Evolutionary conservation across 2,113 vertebrate genomes (phyloP).

Genomic region (Nematolebias whitei): DNA sequence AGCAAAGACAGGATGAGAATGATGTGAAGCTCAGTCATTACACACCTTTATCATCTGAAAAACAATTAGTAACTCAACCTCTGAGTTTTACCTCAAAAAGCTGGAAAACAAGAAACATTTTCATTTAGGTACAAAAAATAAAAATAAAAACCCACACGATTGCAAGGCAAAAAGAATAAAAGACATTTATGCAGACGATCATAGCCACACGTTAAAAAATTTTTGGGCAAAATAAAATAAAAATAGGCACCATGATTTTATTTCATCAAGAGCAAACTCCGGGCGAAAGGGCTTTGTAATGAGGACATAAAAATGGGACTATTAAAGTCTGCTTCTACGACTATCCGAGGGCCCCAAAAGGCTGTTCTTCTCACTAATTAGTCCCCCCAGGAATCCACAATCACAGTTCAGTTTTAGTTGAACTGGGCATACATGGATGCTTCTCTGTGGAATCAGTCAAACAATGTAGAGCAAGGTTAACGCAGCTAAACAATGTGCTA

Average conservation of each 20-base stretch:
- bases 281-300: slow-evolving; percentile 45
- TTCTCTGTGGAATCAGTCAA: slow-evolving; percentile 43
- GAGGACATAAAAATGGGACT: slow-evolving; percentile 68
- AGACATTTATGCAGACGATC: not conserved
- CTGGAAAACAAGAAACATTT: not conserved
- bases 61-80: too few species aligned
- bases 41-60: too few species aligned
- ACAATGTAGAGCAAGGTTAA: slow-evolving; percentile 36
- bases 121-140: not conserved
- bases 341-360: slow-evolving; percentile 67
- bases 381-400: slow-evolving; percentile 66
- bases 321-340: slow-evolving; percentile 63
- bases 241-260: slow-evolving; percentile 26
- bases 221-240: slow-evolving; percentile 38
- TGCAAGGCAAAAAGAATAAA: not conserved
- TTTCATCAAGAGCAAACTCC: slow-evolving; percentile 22
- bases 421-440: slow-evolving; percentile 28
- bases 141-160: too few species aligned
- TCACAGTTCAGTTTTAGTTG: slow-evolving; percentile 45
- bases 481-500: slow-evolving; percentile 23
- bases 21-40: too few species aligned
- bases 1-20: too few species aligned
- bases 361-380: slow-evolving; percentile 76
- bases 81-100: too few species aligned
- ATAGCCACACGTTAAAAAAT: slow-evolving; percentile 11